phyloP scores from a whole-genome alignment of 1,140 invertebrate species.

The Bacillus rossius region DNA sequence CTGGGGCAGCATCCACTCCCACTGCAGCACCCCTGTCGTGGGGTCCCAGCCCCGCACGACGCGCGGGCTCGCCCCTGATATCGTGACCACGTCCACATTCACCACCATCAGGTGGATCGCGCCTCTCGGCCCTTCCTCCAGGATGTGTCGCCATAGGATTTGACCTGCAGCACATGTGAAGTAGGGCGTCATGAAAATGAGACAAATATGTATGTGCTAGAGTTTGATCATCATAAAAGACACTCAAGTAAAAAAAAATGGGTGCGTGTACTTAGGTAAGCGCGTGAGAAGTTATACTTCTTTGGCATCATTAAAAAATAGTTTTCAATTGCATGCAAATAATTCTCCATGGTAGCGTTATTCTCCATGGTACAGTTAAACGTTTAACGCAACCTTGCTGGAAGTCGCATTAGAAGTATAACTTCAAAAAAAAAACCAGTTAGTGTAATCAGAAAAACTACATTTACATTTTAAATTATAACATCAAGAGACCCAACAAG shows the following conservation, averaged over 20 bases:
- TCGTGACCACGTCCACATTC: conserved; percentile 49
- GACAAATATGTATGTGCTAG: not conserved
- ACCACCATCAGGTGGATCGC: conserved; percentile 56
- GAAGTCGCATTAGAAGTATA: too few species aligned
- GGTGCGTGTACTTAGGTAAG: too few species aligned
- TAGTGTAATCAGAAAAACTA: not conserved
- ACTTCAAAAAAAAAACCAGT: too few species aligned
- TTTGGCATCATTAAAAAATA: too few species aligned
- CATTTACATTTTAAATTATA: not conserved
- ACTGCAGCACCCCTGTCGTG: conserved; percentile 54
- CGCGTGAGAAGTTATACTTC: too few species aligned
- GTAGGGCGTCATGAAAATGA: not conserved
- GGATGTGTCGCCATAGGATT: conserved; percentile 74
- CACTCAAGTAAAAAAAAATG: too few species aligned
- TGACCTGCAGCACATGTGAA: conserved; percentile 47
- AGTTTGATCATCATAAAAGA: not conserved
- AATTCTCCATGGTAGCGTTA: too few species aligned
- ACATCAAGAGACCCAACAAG: not conserved
- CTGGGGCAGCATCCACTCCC: conserved; percentile 45
- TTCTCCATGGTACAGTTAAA: too few species aligned
- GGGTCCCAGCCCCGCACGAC: conserved; percentile 72
- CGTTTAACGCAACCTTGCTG: too few species aligned
- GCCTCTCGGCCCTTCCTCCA: conserved; percentile 57
- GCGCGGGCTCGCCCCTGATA: conserved; percentile 64
- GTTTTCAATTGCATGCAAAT: too few species aligned